Base-by-base conservation (phyloP, 2,888 invertebrate species). In the Meliscaeva auricollis region DNA sequence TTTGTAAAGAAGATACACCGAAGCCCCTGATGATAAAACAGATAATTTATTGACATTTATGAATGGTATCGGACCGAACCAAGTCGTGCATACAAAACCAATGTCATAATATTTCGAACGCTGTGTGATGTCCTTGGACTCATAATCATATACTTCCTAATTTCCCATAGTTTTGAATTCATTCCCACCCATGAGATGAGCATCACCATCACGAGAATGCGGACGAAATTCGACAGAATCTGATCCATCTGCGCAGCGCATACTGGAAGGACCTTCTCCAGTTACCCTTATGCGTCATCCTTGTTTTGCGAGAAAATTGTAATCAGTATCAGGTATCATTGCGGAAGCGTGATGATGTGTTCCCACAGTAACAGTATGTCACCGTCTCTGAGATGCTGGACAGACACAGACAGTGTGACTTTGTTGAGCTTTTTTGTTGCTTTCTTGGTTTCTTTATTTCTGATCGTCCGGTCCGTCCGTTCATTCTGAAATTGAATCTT, bases 321-420 rank as follows among this genome's bases (percentile, higher is more conserved):
- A 74, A 73, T 81, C 56, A 69, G 56, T 85, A 85, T 85, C 85
- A 35, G 73, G 76, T 85, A 81, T 77, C 85, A 48, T 62, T 48
- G 77, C 84, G 84, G 84, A 84, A 84, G 80, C 62, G 60, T 80
- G 54, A 76, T 76, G 54, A 76, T 76, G 54, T 69, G 72, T 85
- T 85, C 85, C 85, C 85, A 85, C 81, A 81, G 81, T 77, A 85
- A 77, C 81, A 76, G 73, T 85, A 85, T 81, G 73, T 81, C 81
- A 80, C 81, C 30, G 68, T 81, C 77, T 73, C 48, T 38, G 68
- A 80, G 85, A 81, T 81, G 85, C 85, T 85, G 85, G 52, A 81
- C 75, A 85, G 75, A 72, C 76, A 76, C 72, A 85, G 80, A 72
- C 76, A 73, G 58, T 66, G 46, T 69, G 80, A 62, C 62, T 75